Evolutionary conservation across 1,140 invertebrate species (phyloP), one percentile per base, ranked within the genome.

Genomic region (Euwallacea fornicatus): DNA sequence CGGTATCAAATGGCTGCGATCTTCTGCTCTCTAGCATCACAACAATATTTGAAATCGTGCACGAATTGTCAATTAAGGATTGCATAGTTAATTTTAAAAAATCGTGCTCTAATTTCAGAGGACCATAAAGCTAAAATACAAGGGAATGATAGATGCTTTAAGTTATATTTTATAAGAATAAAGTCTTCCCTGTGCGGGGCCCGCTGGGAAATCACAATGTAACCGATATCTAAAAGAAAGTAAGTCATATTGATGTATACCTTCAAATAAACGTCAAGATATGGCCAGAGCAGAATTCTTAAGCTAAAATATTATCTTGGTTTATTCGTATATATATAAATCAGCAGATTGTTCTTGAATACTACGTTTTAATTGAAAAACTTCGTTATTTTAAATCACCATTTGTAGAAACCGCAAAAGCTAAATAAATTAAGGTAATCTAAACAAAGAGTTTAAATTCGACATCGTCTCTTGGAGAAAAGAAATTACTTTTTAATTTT

Each of bases 401-500:
- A 66, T 4, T 33, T 54, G 64, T 42, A 55, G 33, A 66, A 41
- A 65, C 16, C 15, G 55, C 13, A 58, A 66, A 66, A 55, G 11
- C n/a, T 56, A 44, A 66, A 56, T 33, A 11, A 63, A 63, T 46
- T 7, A 63, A 63, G 13, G 61, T 47, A 63, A 63, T 46, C 43
- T 8, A 63, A 47, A 63, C 61, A 41, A 61, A 63, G 61, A 63
- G 9, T 46, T 50, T 63, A 63, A 63, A 47, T 50, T 63, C 16
- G 43, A 13, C 21, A 13, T 43, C 21, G 11, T 11, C 9, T 8
- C 58, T 60, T 16, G 15, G 47, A 63, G 13, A 33, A 63, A 63
- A 63, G 61, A 63, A 63, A 63, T 63, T 46, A 33, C 61, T 63
- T 63, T 63, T 63, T 63, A 63, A 63, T 63, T 63, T 63, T 47